These are phyloP conservation scores for Guaruba guarouba DNA, from an alignment of 2,113 vertebrate genomes.

Conservation along the genomic window DNA sequence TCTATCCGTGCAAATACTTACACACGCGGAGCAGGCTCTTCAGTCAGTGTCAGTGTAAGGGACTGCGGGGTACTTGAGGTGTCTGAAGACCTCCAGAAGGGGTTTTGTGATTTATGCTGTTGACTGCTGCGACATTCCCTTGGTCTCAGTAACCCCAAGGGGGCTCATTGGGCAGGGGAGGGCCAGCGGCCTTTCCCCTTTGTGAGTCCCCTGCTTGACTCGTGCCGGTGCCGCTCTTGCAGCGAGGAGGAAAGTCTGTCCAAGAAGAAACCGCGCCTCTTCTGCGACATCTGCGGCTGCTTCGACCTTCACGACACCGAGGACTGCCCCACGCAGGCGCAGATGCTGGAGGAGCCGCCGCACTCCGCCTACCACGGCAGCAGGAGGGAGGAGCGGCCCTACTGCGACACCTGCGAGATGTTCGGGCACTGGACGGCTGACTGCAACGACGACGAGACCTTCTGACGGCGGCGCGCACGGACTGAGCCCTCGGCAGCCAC, in stretches of 20 bases:
- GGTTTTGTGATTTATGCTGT: accelerated
- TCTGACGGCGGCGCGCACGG: constrained; percentile 59
- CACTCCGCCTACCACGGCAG: constrained; percentile 92
- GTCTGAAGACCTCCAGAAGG: neutral
- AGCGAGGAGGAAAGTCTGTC: constrained; percentile 77
- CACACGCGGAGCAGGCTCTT: neutral
- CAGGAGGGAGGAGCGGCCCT: constrained; percentile 88
- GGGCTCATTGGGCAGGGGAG: accelerated
- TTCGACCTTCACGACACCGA: constrained; percentile 97
- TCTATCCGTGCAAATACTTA: neutral
- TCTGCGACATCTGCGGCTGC: constrained; percentile 98
- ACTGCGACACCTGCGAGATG: constrained; percentile 94
- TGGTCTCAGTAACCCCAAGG: accelerated
- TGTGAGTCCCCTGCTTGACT: neutral
- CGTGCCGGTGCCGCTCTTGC: neutral
- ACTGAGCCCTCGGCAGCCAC: neutral
- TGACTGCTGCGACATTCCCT: neutral
- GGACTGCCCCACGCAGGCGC: constrained; percentile 93
- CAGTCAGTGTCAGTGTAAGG: neutral
- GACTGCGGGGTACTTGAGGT: accelerated
- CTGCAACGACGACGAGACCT: constrained; percentile 97
- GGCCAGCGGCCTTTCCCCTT: neutral
- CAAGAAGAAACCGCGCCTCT: constrained; percentile 94
- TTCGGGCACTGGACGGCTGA: constrained; percentile 93
- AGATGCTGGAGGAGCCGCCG: constrained; percentile 86